Conservation (phyloP, 1,140 invertebrate species). For the Drosophila lowei region DNA sequence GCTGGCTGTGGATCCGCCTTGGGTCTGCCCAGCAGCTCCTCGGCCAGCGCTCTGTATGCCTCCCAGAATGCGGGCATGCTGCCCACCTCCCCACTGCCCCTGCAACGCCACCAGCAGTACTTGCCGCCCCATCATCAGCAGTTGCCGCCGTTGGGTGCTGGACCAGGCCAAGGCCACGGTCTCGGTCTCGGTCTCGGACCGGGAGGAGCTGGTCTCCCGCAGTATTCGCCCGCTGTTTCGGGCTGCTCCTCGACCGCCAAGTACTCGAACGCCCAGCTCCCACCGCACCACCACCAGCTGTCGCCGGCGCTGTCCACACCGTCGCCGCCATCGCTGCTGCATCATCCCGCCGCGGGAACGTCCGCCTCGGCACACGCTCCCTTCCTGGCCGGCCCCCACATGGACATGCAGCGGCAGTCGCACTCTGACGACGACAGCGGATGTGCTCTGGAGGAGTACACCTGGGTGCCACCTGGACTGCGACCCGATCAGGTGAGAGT, state of each 20-base stretch:
- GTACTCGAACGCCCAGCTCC: constrained; percentile 79
- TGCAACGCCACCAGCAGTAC: constrained; percentile 78
- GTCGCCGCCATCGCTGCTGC: constrained; percentile 83
- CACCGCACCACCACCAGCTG: constrained; percentile 68
- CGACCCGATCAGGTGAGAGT: constrained; percentile 95
- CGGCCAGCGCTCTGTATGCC: constrained; percentile 71
- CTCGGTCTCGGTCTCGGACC: constrained; percentile 79
- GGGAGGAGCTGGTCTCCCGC: constrained; percentile 41
- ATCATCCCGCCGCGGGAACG: constrained; percentile 69
- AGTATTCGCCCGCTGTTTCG: constrained; percentile 53
- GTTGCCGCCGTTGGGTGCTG: constrained; percentile 73
- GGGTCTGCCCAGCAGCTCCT: constrained; percentile 77
- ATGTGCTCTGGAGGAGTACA: constrained; percentile 98
- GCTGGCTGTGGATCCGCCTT: constrained; percentile 18
- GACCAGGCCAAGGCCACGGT: constrained; percentile 35
- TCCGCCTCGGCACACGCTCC: constrained; percentile 73
- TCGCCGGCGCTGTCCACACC: constrained; percentile 77
- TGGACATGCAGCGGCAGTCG: constrained; percentile 92
- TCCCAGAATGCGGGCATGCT: constrained; percentile 65
- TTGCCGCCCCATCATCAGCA: constrained; percentile 84
- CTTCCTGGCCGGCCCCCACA: constrained; percentile 84
- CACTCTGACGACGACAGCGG: constrained; percentile 98
- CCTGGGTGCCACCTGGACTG: constrained; percentile 97
- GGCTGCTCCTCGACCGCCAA: constrained; percentile 71
- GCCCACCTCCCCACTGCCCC: constrained; percentile 82